Base-by-base conservation (phyloP, 2,113 vertebrate genomes). In the Columba livia region DNA sequence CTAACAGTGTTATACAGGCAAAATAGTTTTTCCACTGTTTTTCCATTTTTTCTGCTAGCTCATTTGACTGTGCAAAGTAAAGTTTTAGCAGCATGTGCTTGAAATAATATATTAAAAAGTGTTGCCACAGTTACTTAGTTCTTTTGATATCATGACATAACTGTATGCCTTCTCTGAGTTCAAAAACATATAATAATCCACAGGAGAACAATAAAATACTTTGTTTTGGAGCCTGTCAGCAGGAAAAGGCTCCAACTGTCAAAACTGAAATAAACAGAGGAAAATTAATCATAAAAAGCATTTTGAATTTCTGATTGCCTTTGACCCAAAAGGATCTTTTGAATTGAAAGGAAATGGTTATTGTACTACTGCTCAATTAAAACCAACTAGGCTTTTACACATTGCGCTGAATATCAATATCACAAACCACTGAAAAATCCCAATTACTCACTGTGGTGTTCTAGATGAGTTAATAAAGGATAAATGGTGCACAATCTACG, bases 241-340 rank as follows among this genome's bases (percentile, higher is more conserved):
- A 74, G 9, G 73, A n/a, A 36, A 72, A 73, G 42, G 19, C 14
- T 94, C n/a, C 34, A 67, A 64, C 75, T 79, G 32, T 73, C 50
- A 85, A 82, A 97, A 87, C 31, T 66, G 67, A 94, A 95, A 96
- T 85, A 82, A 95, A 95, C 58, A 85, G 61, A 77, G 36, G 28
- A 95, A 95, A 95, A 94, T 38, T 5, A 88, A 82, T 66, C 54
- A 54, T 69, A 62, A 79, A 83, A 79, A 73, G 1, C 18, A 73
- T 72, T 93, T 87, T 36, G 17, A 61, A 70, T 85, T 94, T 89
- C 66, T 77, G 74, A 82, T 64, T 91, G 84, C 51, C 64, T 92
- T 91, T 70, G n/a, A 54, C 67, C 74, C 89, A 62, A 54, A 82
- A 79, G 26, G 28, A 57, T 71, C 53, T 90, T 96, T 47, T 89